phyloP scores from a whole-genome alignment of 2,888 invertebrate genomes.

The Eupeodes luniger region DNA sequence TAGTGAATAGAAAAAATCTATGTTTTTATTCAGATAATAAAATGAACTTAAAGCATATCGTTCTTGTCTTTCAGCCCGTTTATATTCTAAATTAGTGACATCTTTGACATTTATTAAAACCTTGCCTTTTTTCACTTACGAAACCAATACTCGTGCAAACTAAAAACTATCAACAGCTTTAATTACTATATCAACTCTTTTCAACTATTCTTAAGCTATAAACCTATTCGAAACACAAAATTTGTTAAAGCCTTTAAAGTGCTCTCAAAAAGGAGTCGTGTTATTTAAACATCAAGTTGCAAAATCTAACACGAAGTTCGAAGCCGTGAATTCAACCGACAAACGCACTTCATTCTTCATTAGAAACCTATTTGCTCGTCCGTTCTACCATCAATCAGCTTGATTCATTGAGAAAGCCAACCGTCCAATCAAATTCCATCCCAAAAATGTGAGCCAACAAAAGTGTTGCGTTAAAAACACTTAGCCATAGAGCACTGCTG shows the following conservation, averaged over 20 bases:
- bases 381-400: slow-evolving; percentile 60
- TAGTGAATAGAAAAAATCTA: no score
- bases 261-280: neutral
- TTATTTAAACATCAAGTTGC: neutral
- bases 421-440: slow-evolving; percentile 17
- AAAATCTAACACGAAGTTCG: neutral
- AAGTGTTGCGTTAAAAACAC: slow-evolving; percentile 7
- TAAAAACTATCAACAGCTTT: no score
- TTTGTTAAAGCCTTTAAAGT: neutral
- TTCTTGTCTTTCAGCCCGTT: no score
- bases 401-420: slow-evolving; percentile 35
- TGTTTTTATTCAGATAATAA: no score
- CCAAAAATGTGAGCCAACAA: slow-evolving; percentile 13
- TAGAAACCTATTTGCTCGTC: slow-evolving; percentile 35
- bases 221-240: no score
- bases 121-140: no score
- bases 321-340: neutral
- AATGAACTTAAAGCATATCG: no score
- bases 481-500: slow-evolving; percentile 9
- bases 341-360: neutral
- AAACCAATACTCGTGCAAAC: no score
- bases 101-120: no score
- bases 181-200: no score
- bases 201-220: no score
- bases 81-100: no score